These are phyloP conservation scores for Gymnorhina tibicen DNA, from an alignment of 2,113 vertebrate species.

Conservation along the genomic window DNA sequence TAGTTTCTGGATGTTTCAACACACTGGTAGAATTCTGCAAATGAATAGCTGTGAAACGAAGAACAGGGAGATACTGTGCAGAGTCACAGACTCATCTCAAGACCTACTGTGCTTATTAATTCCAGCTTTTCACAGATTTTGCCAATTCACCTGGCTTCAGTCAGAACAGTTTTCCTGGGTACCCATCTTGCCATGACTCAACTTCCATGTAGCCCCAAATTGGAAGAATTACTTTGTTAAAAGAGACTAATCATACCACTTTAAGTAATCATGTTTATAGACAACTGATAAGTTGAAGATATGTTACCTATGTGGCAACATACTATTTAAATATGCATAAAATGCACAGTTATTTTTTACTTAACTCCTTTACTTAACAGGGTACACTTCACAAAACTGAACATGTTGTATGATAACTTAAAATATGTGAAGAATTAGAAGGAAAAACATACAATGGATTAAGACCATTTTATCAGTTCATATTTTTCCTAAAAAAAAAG, in stretches of 20 bases:
- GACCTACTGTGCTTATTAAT: neutral
- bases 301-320: neutral
- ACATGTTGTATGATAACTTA: neutral
- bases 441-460: neutral
- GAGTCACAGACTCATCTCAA: neutral
- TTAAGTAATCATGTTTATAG: neutral
- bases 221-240: neutral
- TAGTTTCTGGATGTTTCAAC: neutral
- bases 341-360: neutral
- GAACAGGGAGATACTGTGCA: neutral
- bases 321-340: neutral
- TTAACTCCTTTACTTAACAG: neutral
- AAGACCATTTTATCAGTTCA: neutral
- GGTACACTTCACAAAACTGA: neutral
- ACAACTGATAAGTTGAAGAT: neutral
- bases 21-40: neutral
- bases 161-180: neutral
- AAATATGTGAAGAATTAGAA: neutral
- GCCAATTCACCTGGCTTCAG: neutral
- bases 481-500: neutral
- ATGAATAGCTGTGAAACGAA: neutral
- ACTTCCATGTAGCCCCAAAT: neutral
- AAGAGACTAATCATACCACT: neutral
- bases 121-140: neutral
- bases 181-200: neutral